Evolutionary conservation across 2,888 invertebrate genomes (phyloP).

Genomic region (Melipona bicolor): DNA sequence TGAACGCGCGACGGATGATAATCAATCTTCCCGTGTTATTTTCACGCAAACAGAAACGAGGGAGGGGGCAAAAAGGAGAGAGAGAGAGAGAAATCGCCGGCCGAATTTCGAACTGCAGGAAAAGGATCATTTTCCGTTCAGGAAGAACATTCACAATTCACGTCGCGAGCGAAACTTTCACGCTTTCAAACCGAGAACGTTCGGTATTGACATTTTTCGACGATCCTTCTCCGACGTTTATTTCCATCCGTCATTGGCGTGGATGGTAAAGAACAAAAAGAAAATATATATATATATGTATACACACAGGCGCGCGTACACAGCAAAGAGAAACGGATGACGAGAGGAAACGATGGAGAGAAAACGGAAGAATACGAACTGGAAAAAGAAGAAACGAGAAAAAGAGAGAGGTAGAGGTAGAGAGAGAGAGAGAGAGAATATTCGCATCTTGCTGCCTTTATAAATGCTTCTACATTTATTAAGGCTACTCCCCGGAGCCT

Average conservation of each 20-base stretch:
- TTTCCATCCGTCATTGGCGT: conserved; percentile 50
- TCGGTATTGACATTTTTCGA: conserved; percentile 59
- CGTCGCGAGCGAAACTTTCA: not conserved
- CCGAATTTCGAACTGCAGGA: not conserved
- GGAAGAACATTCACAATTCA: not conserved
- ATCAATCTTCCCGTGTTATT: not conserved
- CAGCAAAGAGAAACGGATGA: not conserved
- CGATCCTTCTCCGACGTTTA: conserved; percentile 43
- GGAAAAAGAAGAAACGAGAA: not conserved
- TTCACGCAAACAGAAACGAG: not conserved
- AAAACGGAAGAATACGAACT: conserved; percentile 19
- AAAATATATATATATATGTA: no score
- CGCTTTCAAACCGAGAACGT: conserved; percentile 31
- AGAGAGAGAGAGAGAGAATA: conserved; percentile 54
- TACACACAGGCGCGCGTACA: no score
- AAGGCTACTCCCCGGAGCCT: conserved; percentile 78
- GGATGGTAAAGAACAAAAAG: not conserved
- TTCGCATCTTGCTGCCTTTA: conserved; percentile 78
- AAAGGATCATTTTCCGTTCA: conserved; percentile 1
- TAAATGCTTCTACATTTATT: conserved; percentile 83
- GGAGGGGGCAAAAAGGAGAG: not conserved
- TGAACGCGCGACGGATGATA: not conserved
- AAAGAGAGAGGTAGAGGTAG: not conserved
- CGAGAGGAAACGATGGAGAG: not conserved
- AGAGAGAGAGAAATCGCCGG: not conserved